Conservation (phyloP, 2,888 invertebrate genomes). For the Apoderus coryli region DNA sequence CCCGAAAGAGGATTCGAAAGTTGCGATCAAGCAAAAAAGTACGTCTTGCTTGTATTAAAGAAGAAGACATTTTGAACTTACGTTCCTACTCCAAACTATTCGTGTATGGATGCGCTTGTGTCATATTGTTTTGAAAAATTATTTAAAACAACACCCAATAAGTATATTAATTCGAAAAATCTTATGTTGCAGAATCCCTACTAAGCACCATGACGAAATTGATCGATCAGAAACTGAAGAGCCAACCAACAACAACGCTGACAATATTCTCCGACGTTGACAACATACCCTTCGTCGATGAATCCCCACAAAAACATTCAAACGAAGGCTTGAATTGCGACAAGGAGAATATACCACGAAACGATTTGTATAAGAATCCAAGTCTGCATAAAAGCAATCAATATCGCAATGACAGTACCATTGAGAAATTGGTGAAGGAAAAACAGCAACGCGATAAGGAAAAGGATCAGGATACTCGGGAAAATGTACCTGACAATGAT, state of each 20-base stretch:
- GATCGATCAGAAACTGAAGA: constrained; percentile 57
- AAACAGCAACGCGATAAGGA: constrained; percentile 33
- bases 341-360: constrained; percentile 28
- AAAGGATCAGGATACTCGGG: constrained; percentile 28
- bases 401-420: constrained; percentile 12
- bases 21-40: no score
- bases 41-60: no score
- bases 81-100: no score
- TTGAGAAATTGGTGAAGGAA: constrained; percentile 22
- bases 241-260: constrained; percentile 35
- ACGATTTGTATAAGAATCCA: constrained; percentile 34
- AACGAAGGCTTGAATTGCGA: constrained; percentile 21
- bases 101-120: no score
- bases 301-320: constrained; percentile 41
- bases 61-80: no score
- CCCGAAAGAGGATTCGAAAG: no score
- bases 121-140: no score
- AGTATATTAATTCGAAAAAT: constrained; percentile 2
- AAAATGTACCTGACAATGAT: constrained; percentile 29
- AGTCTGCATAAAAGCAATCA: constrained; percentile 36
- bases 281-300: constrained; percentile 58
- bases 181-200: constrained; percentile 54
- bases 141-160: no score
- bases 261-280: constrained; percentile 32
- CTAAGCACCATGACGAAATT: constrained; percentile 73